These are phyloP conservation scores for Chrysemys picta DNA, from an alignment of 2,113 vertebrate species.

Conservation along the genomic window DNA sequence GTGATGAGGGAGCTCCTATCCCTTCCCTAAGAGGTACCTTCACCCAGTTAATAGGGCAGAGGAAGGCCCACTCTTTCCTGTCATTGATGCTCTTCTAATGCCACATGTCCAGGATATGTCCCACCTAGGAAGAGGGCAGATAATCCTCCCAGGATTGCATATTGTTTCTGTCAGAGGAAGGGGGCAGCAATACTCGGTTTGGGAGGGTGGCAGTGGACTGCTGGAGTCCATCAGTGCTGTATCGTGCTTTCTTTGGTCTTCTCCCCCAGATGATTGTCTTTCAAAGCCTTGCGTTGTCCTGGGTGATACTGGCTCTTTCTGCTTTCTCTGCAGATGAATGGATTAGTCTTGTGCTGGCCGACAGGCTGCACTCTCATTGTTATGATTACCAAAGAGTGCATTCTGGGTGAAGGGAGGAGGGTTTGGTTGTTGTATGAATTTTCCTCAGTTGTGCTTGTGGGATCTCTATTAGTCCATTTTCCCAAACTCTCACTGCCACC, in stretches of 20 bases:
- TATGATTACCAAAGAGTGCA: background rate
- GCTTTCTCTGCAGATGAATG: background rate
- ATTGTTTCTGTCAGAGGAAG: background rate
- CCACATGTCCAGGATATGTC: background rate
- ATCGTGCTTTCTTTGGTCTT: too few relatives aligned
- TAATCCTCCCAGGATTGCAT: background rate
- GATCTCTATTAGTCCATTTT: background rate
- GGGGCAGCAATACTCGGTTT: background rate
- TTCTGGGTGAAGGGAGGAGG: background rate
- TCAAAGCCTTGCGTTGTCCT: background rate
- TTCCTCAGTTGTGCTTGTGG: background rate
- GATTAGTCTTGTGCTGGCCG: too few relatives aligned
- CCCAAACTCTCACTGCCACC: background rate
- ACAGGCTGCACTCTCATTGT: background rate
- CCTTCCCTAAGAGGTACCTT: background rate
- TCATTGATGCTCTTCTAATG: background rate
- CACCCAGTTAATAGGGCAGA: background rate
- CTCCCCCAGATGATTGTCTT: background rate
- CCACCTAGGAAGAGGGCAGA: background rate
- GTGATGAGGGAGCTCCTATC: background rate
- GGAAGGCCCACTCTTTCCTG: background rate
- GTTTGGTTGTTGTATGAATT: background rate
- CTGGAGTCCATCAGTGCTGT: background rate
- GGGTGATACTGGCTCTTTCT: background rate
- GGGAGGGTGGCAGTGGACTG: background rate